Base-by-base conservation (phyloP, 2,888 invertebrate species). In the Aelia acuminata region DNA sequence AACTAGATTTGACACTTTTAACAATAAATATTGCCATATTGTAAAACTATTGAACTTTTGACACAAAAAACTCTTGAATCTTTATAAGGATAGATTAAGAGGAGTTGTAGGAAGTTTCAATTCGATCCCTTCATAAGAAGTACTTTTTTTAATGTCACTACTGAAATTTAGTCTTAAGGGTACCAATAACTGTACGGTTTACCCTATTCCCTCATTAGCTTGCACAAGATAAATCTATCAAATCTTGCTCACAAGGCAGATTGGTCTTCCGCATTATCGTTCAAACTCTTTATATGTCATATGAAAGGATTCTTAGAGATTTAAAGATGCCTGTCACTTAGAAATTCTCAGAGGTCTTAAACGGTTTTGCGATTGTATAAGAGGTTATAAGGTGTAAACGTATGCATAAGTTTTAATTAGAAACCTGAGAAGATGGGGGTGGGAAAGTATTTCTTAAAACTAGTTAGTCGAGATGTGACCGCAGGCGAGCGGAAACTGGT, bases 371-470 rank as follows among this genome's bases (percentile, higher is more conserved):
- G 80, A 47, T 80, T 80, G 80, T 80, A 15, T 47, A 80, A 80
- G 22, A 47, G 80, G 80, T 3, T 70, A 35, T 70, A 70, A 70
- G 43, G 80, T 80, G 80, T 47, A 80, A 80, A 80, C n/a, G 43
- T 80, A 80, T 47, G 80, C 80, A 80, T 47, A 70, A 43, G 80
- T 80, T 80, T 43, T 80, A 80, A 80, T 80, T 80, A 80, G 80
- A 80, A 80, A 80, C 80, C 43, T 80, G 43, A 22, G 80, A 80
- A 43, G 80, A n/a, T 47, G 80, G 39, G 80, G 80, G 80, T 43
- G 80, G 80, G 80, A 47, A 70, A 70, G 80, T 47, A 47, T 80
- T 47, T 80, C 43, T 80, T 43, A 47, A 47, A 80, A 80, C 80
- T 80, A 80, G 80, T 80, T 80, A 39, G 22, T 80, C 39, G 43